Percentiles rank a stretch among this genome's conserved stretches.
These are phyloP conservation scores for Pectinophora gossypiella DNA, from an alignment of 1,140 invertebrate species.

Conservation along the genomic window DNA sequence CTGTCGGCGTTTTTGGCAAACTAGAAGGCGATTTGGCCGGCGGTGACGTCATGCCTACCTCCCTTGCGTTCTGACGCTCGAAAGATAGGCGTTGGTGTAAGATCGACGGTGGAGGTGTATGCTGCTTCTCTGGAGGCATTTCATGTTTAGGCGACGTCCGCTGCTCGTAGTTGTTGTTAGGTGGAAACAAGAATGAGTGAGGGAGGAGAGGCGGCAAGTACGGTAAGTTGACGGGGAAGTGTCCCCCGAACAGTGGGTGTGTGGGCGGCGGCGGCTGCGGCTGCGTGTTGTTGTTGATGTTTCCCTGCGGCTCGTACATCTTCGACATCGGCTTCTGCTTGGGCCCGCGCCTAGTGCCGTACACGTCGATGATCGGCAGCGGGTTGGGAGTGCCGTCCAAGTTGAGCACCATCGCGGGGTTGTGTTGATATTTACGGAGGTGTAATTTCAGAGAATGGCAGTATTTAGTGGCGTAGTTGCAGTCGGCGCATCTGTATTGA, in stretches of 20 bases:
- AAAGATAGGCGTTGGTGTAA: conserved; percentile 56
- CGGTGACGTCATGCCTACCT: conserved; percentile 31
- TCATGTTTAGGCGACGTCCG: conserved; percentile 36
- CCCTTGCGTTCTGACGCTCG: conserved; percentile 24
- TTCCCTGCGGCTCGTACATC: conserved; percentile 45
- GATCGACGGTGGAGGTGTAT: conserved; percentile 40
- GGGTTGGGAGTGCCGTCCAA: conserved; percentile 92
- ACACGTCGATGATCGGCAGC: conserved; percentile 91
- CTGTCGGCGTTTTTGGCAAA: conserved; percentile 47
- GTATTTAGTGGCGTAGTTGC: conserved; percentile 98
- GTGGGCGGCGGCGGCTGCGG: conserved; percentile 41
- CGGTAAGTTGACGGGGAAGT: conserved; percentile 63
- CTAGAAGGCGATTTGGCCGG: conserved; percentile 46
- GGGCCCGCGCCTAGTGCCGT: conserved; percentile 91
- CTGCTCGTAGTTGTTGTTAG: conserved; percentile 65
- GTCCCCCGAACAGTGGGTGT: conserved; percentile 60
- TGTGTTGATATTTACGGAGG: conserved; percentile 93
- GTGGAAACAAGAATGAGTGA: conserved; percentile 65
- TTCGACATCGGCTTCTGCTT: conserved; percentile 78
- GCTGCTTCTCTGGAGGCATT: conserved; percentile 34
- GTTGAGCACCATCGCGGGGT: conserved; percentile 90
- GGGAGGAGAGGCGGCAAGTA: conserved; percentile 62
- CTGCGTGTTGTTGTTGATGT: conserved; percentile 30
- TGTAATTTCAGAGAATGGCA: conserved; percentile 98
- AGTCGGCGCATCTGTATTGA: conserved; percentile 96